Evolutionary conservation across 2,113 vertebrate genomes (phyloP).

Genomic region (Tachysurus vachellii): DNA sequence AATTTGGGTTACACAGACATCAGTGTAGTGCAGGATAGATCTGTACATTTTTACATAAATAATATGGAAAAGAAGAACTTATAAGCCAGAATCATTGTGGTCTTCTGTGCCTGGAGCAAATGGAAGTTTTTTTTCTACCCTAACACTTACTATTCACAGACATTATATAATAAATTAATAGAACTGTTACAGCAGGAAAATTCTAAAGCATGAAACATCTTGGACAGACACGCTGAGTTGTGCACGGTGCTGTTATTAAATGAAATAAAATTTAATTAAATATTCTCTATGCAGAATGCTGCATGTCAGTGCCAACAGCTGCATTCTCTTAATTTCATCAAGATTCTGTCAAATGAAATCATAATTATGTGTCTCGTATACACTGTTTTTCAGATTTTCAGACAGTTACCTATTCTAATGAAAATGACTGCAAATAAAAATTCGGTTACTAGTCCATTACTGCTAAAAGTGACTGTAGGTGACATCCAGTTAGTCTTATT

Average conservation of each 20-base stretch:
- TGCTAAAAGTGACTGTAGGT: background rate
- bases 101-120: background rate
- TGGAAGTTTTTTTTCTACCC: background rate
- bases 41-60: background rate
- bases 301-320: no score
- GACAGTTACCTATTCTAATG: background rate
- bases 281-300: background rate
- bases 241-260: no score
- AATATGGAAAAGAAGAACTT: background rate
- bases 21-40: background rate
- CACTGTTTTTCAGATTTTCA: background rate
- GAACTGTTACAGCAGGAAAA: background rate
- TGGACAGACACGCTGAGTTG: background rate
- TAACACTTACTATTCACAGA: background rate
- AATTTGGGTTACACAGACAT: background rate
- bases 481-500: background rate
- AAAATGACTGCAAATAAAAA: background rate
- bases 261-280: no score
- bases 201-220: background rate
- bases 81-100: background rate
- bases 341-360: background rate
- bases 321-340: background rate
- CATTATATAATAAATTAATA: background rate
- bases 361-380: background rate
- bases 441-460: background rate